Conservation (phyloP, 2,113 vertebrate genomes). For the Syngnathus typhle region DNA sequence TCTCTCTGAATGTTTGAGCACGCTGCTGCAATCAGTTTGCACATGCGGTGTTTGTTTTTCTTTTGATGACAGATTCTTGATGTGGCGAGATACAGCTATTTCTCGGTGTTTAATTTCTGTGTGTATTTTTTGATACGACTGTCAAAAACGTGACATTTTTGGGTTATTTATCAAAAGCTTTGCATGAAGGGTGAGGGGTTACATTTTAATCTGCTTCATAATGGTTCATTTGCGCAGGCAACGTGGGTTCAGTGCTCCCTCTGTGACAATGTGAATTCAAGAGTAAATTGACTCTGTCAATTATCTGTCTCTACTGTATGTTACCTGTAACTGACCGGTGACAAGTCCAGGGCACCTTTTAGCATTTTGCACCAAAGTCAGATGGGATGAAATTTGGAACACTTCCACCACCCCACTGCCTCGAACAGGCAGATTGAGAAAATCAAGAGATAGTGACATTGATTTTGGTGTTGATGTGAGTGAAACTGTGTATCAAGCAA, state of each 20-base stretch:
- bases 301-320: too few species aligned
- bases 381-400: too few species aligned
- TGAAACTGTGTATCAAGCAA: neutral
- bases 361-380: neutral
- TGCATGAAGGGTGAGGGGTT: neutral
- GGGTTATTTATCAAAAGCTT: neutral
- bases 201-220: neutral
- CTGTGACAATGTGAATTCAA: too few species aligned
- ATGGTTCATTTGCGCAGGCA: neutral
- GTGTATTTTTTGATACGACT: neutral
- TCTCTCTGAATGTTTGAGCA: conserved; percentile 24
- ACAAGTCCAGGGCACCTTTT: neutral
- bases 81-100: conserved; percentile 17
- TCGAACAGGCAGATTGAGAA: neutral
- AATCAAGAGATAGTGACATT: neutral
- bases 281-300: too few species aligned
- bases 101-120: conserved; percentile 35
- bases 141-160: neutral
- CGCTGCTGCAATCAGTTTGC: conserved; percentile 41
- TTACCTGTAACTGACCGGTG: neutral
- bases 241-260: neutral
- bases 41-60: conserved; percentile 18
- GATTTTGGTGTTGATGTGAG: neutral
- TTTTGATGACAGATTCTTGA: conserved; percentile 8
- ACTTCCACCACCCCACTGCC: neutral